Conservation (phyloP, 2,797 vertebrate species). For the Myotis planiceps region DNA sequence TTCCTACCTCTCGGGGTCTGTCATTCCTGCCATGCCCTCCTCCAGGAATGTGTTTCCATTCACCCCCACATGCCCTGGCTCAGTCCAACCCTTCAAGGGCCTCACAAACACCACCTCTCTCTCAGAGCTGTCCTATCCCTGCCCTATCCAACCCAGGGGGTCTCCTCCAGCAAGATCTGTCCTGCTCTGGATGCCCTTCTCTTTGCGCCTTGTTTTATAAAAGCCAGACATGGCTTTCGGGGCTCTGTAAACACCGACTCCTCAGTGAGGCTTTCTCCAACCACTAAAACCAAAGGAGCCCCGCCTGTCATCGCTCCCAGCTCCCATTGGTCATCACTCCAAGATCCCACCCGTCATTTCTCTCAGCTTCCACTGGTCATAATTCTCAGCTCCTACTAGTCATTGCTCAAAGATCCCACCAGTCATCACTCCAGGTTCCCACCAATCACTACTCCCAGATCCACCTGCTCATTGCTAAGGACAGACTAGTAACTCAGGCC, state of each 20-base stretch:
- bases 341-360: not conserved
- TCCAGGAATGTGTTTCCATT: not conserved
- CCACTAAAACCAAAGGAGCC: accelerated
- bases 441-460: not conserved
- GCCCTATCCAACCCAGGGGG: no score
- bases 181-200: not conserved
- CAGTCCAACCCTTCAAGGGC: not conserved
- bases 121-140: not conserved
- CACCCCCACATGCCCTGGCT: not conserved
- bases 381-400: not conserved
- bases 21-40: not conserved
- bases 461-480: not conserved
- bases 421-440: not conserved
- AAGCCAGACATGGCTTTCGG: accelerated
- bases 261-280: not conserved
- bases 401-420: not conserved
- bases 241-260: not conserved
- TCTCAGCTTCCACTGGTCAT: not conserved
- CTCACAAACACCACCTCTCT: not conserved
- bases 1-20: accelerated
- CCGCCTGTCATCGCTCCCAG: not conserved
- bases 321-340: not conserved
- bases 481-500: not conserved
- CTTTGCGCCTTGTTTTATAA: not conserved
- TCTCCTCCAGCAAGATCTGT: not conserved